Evolutionary conservation across 2,113 vertebrate genomes (phyloP).

Genomic region (Notarius lentiginosus): DNA sequence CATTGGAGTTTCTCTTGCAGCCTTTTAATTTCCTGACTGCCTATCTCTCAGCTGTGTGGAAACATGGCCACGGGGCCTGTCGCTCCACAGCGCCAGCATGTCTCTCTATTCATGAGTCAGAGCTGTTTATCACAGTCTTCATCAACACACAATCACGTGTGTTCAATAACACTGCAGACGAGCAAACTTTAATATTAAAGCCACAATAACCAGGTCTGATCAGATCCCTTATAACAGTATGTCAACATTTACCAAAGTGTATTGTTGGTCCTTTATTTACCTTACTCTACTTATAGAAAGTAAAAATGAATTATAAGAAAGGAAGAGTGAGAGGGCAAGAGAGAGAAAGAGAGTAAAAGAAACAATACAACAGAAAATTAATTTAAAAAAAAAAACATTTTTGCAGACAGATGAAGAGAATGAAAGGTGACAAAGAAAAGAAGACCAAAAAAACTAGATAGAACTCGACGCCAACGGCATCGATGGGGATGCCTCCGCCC

Average conservation of each 20-base stretch:
- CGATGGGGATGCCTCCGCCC: no score
- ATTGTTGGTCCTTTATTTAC: not conserved
- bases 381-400: no score
- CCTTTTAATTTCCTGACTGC: conserved; percentile 75
- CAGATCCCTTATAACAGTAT: not conserved
- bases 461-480: no score
- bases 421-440: not conserved
- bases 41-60: conserved; percentile 59
- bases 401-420: not conserved
- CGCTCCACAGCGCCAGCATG: conserved; percentile 21
- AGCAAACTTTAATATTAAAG: not conserved
- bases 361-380: no score
- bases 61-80: conserved; percentile 46
- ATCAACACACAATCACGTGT: conserved; percentile 13
- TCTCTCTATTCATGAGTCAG: not conserved
- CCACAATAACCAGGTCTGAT: not conserved
- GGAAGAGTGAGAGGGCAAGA: not conserved
- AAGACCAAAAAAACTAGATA: not conserved
- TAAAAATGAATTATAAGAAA: not conserved
- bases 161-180: not conserved
- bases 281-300: not conserved
- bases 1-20: conserved; percentile 41
- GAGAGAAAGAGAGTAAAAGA: not conserved
- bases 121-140: not conserved
- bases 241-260: not conserved